Evolutionary conservation across 2,888 invertebrate species (phyloP).

Genomic region (Lacanobia oleracea): DNA sequence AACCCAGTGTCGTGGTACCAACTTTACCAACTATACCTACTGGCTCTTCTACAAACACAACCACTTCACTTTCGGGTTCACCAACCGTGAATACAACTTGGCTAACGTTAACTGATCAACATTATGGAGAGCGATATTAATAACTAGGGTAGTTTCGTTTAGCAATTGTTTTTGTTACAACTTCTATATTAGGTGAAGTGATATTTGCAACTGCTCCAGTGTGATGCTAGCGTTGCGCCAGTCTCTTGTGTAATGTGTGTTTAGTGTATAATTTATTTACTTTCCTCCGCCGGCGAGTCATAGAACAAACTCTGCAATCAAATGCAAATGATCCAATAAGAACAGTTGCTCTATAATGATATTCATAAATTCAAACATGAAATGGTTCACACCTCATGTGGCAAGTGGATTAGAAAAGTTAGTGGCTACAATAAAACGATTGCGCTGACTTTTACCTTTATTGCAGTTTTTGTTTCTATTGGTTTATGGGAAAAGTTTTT

Average conservation of each 20-base stretch:
- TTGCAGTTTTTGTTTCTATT: conserved; percentile 43
- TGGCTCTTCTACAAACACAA: conserved; percentile 14
- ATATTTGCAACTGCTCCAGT: conserved; percentile 31
- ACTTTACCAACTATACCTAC: conserved; percentile 12
- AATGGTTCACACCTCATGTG: conserved; percentile 55
- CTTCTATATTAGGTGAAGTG: conserved; percentile 23
- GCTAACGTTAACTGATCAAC: conserved; percentile 25
- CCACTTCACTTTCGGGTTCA: conserved; percentile 31
- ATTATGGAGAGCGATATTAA: conserved; percentile 36
- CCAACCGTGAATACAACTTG: conserved; percentile 20
- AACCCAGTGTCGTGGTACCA: conserved; percentile 9
- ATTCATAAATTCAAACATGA: conserved; percentile 50
- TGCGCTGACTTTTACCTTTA: conserved; percentile 44
- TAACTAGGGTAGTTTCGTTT: conserved; percentile 18
- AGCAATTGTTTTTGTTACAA: conserved; percentile 13
- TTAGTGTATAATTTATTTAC: conserved; percentile 52
- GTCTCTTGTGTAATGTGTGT: conserved; percentile 43
- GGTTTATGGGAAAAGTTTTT: conserved; percentile 52
- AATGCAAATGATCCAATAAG: conserved; percentile 50
- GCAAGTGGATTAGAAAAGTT: conserved; percentile 60
- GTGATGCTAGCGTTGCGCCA: conserved; percentile 20
- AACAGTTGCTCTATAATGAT: conserved; percentile 42
- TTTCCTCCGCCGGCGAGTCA: conserved; percentile 31
- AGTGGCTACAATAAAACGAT: conserved; percentile 23
- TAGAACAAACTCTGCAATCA: conserved; percentile 33